phyloP scores from a whole-genome alignment of 2,888 invertebrate species.

The Patella ulyssiponensis region DNA sequence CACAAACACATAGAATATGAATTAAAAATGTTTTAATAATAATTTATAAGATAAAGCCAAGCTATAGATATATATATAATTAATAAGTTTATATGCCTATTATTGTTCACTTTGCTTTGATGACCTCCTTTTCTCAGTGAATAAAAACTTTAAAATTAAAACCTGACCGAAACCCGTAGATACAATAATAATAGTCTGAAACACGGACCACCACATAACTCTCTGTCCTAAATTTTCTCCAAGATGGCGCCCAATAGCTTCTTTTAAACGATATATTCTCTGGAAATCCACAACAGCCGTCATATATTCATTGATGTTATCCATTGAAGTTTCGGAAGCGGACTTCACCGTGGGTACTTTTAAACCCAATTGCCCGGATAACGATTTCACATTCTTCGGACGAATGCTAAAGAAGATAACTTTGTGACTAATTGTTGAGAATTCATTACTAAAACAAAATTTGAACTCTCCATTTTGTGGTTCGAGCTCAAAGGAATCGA shows the following conservation, averaged over 20 bases:
- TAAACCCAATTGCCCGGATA: slow-evolving; percentile 58
- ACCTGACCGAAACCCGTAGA: slow-evolving; percentile 67
- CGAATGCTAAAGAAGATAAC: slow-evolving; percentile 60
- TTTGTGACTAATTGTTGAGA: slow-evolving; percentile 66
- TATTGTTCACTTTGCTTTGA: slow-evolving; percentile 10
- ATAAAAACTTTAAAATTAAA: slow-evolving; percentile 64
- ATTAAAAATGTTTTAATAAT: too few relatives aligned
- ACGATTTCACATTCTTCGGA: slow-evolving; percentile 52
- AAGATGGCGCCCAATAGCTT: slow-evolving; percentile 63
- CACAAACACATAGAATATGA: too few relatives aligned
- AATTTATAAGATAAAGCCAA: too few relatives aligned
- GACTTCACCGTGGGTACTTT: slow-evolving; percentile 48
- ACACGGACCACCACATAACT: slow-evolving; percentile 64
- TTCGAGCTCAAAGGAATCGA: slow-evolving; percentile 57
- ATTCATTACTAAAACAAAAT: slow-evolving; percentile 67
- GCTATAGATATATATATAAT: too few relatives aligned
- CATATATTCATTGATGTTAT: slow-evolving; percentile 55
- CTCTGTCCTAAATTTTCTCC: slow-evolving; percentile 60
- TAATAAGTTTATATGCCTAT: too few relatives aligned
- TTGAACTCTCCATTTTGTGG: slow-evolving; percentile 62
- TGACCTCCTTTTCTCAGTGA: slow-evolving; percentile 46
- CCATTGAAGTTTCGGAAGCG: slow-evolving; percentile 52
- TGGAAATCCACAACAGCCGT: slow-evolving; percentile 48
- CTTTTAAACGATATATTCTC: slow-evolving; percentile 61
- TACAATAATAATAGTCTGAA: slow-evolving; percentile 58